Conservation (phyloP, 2,888 invertebrate genomes). For the Argynnis bischoffii region DNA sequence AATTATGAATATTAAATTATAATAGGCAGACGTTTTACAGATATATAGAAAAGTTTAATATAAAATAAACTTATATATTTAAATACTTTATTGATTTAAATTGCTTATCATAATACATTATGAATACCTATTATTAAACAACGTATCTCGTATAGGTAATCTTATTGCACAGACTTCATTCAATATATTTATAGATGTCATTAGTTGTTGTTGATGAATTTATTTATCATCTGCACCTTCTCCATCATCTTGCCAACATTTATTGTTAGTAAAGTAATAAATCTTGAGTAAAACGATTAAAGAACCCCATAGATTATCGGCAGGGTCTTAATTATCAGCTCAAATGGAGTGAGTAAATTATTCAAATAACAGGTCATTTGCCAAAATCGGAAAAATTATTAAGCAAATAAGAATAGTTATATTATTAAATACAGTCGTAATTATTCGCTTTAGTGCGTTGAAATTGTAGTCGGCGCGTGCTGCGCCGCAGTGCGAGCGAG, state of each 20-base stretch:
- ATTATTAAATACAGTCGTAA: constrained; percentile 28
- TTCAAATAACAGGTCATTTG: constrained; percentile 11
- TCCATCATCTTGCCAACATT: background rate
- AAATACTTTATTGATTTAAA: too few species aligned
- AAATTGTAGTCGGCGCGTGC: constrained; percentile 56
- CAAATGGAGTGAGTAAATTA: constrained; percentile 1
- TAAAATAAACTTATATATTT: too few species aligned
- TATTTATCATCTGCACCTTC: constrained; percentile 13
- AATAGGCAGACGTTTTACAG: too few species aligned
- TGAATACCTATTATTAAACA: background rate
- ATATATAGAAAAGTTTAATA: too few species aligned
- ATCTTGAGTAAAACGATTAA: constrained; percentile 29
- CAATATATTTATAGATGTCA: constrained; percentile 11
- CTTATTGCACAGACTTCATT: background rate
- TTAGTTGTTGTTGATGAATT: constrained; percentile 20
- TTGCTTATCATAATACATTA: too few species aligned
- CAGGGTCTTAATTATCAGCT: constrained; percentile 32
- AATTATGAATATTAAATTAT: too few species aligned
- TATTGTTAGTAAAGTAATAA: constrained; percentile 25
- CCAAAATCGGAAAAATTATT: constrained; percentile 1
- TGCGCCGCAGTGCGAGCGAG: constrained; percentile 65
- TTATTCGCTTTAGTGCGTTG: constrained; percentile 49
- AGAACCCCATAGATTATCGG: constrained; percentile 26
- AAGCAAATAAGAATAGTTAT: constrained; percentile 5
- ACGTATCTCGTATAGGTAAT: too few species aligned